Percentiles rank a stretch among this genome's conserved stretches.
These are phyloP conservation scores for Mastigias papua DNA, from an alignment of 30 jellyfish, hydroid and myxozoan species.

Conservation along the genomic window DNA sequence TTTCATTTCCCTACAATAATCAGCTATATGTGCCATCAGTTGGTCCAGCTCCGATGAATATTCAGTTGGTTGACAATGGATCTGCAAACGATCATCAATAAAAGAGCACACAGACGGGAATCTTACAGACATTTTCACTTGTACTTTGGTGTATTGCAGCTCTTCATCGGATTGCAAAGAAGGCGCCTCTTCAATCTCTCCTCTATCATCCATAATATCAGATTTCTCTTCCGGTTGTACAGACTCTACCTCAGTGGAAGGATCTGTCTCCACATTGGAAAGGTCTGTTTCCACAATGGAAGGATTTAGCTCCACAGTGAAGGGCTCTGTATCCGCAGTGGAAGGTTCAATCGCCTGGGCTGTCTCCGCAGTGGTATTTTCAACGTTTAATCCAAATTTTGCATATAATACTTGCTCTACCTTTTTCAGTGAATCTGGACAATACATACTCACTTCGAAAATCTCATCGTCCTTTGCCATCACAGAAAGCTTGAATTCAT, in stretches of 20 bases:
- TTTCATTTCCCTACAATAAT: conserved; percentile 47
- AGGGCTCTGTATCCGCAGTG: no score
- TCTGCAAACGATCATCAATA: conserved; percentile 22
- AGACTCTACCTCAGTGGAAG: not conserved
- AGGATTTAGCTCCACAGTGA: no score
- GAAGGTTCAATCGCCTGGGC: no score
- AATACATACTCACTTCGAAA: conserved; percentile 35
- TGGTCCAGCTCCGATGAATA: conserved; percentile 56
- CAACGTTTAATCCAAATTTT: conserved; percentile 55
- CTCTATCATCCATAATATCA: not conserved
- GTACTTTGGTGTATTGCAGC: not conserved
- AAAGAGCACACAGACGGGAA: conserved; percentile 27
- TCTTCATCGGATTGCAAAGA: not conserved
- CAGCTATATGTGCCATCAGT: conserved; percentile 70
- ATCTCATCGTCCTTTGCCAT: not conserved
- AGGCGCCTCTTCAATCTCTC: not conserved
- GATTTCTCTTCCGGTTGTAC: not conserved
- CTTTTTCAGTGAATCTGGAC: conserved; percentile 31
- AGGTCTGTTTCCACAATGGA: no score
- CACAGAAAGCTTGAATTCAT: conserved; percentile 28
- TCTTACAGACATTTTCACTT: not conserved
- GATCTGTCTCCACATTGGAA: no score
- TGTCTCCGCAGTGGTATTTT: conserved; percentile 45
- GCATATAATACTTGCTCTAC: conserved; percentile 68
- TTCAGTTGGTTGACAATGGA: conserved; percentile 59